Evolutionary conservation across 2,797 vertebrate species (phyloP).

Genomic region (Eulemur mongoz): DNA sequence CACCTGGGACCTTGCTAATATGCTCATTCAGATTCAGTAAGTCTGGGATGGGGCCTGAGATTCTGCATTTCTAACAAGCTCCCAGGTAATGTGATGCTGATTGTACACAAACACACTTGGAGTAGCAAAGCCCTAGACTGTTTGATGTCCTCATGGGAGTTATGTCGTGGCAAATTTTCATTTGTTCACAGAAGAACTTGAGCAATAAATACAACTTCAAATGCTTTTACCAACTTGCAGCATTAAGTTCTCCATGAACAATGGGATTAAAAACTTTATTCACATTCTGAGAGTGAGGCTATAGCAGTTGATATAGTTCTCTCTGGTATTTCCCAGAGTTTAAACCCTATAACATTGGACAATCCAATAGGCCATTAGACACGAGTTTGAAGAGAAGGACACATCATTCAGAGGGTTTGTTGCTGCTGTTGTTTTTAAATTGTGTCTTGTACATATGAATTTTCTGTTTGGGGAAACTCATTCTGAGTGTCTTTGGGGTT

Average conservation of each 20-base stretch:
- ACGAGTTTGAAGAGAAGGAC: background rate
- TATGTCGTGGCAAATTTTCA: background rate
- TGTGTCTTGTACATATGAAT: background rate
- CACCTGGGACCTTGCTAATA: background rate
- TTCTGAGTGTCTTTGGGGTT: background rate
- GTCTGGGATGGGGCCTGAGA: background rate
- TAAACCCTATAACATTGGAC: background rate
- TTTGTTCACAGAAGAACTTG: background rate
- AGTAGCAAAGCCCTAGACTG: background rate
- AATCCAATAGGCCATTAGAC: background rate
- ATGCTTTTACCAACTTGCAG: background rate
- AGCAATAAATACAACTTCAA: background rate
- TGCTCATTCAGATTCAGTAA: background rate
- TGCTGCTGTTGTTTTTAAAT: background rate
- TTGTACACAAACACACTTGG: background rate
- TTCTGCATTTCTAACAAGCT: background rate
- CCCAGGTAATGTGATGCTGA: too few relatives aligned
- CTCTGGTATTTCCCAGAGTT: background rate
- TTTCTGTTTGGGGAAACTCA: background rate
- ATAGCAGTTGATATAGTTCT: background rate
- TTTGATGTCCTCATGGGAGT: background rate
- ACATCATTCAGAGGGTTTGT: background rate
- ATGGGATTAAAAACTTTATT: background rate
- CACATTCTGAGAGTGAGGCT: background rate
- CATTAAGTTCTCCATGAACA: background rate